Conservation (phyloP, 1,140 invertebrate species). For the Ostrea denselamellosa region DNA sequence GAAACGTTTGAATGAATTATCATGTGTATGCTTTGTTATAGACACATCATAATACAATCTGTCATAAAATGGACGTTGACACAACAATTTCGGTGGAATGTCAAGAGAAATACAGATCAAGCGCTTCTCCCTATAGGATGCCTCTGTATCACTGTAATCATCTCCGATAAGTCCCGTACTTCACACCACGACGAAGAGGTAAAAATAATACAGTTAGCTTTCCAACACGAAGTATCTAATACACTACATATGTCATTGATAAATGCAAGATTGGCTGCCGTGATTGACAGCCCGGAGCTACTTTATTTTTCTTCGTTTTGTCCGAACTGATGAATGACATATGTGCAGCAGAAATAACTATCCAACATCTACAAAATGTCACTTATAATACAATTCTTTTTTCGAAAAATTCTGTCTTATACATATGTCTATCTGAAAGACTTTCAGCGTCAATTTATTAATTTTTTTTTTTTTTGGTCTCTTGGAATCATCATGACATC, state of each 20-base stretch:
- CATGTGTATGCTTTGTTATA: neutral
- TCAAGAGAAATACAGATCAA: slow-evolving; percentile 25
- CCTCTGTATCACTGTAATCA: slow-evolving; percentile 27
- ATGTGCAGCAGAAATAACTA: neutral
- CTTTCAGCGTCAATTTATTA: no score
- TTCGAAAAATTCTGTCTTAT: no score
- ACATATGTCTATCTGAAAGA: no score
- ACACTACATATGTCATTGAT: slow-evolving; percentile 35
- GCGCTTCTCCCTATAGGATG: slow-evolving; percentile 16
- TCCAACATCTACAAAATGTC: neutral
- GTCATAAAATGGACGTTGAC: slow-evolving; percentile 31
- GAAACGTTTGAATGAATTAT: slow-evolving; percentile 37
- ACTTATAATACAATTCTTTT: neutral
- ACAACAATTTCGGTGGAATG: slow-evolving; percentile 19
- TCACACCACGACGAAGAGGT: slow-evolving; percentile 24
- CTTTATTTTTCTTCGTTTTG: neutral
- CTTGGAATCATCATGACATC: no score
- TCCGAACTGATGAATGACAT: slow-evolving; percentile 4
- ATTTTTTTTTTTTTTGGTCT: no score
- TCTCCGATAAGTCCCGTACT: slow-evolving; percentile 36
- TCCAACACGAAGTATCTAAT: slow-evolving; percentile 18
- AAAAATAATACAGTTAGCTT: slow-evolving; percentile 36
- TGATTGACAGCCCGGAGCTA: slow-evolving; percentile 2
- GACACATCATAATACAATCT: slow-evolving; percentile 39
- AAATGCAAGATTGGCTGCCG: neutral